A percentile compares a stretch with the other conserved stretches of the same genome.
phyloP scores from a whole-genome alignment of 2,888 invertebrate genomes.

The Tuberolachnus salignus region DNA sequence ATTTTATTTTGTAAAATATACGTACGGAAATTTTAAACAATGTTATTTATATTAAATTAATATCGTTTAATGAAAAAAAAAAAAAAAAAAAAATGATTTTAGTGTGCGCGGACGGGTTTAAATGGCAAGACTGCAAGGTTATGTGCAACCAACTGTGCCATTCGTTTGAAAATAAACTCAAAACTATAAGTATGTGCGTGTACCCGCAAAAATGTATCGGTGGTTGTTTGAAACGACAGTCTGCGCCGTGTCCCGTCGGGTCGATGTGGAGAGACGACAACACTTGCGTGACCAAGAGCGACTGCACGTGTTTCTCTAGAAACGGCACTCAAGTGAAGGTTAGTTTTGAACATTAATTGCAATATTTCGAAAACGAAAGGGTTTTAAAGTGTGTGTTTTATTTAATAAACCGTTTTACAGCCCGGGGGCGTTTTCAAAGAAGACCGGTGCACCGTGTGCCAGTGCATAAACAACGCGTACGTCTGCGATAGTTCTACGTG shows the following conservation, averaged over 20 bases:
- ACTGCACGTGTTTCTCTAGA: constrained; percentile 77
- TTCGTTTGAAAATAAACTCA: constrained; percentile 66
- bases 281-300: constrained; percentile 74
- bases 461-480: constrained; percentile 78
- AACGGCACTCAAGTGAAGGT: constrained; percentile 73
- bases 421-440: constrained; percentile 72
- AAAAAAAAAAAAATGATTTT: no score
- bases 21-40: not conserved
- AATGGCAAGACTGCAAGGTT: constrained; percentile 78
- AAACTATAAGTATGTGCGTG: constrained; percentile 61
- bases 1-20: no score
- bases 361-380: not conserved
- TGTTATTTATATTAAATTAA: no score
- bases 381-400: no score
- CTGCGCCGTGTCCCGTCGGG: constrained; percentile 67
- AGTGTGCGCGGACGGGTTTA: constrained; percentile 58
- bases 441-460: constrained; percentile 74
- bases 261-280: constrained; percentile 74
- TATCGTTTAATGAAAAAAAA: no score
- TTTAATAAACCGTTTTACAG: constrained; percentile 63
- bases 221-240: constrained; percentile 64
- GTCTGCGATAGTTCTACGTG: constrained; percentile 65
- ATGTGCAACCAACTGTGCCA: constrained; percentile 76
- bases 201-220: constrained; percentile 56
- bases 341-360: no score